Evolutionary conservation across 2,797 vertebrate genomes (phyloP).

Genomic region (Chelidonichthys spinosus): DNA sequence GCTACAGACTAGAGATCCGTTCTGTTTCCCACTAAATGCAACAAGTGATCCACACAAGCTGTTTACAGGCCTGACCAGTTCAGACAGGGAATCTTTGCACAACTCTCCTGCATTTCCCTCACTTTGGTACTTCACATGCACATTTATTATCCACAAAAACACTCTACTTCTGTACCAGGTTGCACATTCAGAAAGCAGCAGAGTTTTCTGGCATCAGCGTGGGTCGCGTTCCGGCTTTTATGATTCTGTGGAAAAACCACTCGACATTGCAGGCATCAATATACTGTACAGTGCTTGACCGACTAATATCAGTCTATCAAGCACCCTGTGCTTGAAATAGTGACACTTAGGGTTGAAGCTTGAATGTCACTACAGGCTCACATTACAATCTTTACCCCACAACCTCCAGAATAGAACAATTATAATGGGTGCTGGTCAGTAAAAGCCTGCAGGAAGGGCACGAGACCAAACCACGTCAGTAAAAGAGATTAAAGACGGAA

Average conservation of each 20-base stretch:
- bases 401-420: conserved; percentile 58
- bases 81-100: background rate
- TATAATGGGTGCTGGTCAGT: conserved; percentile 6
- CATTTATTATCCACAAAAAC: too few relatives aligned
- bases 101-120: background rate
- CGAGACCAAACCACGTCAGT: background rate
- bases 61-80: background rate
- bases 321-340: conserved; percentile 52
- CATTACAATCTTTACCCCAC: conserved; percentile 42
- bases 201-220: background rate
- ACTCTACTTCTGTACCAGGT: background rate
- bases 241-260: conserved; percentile 36
- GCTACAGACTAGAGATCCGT: too few relatives aligned
- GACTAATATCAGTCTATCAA: conserved; percentile 49
- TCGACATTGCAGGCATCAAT: conserved; percentile 12
- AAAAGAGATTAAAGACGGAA: background rate
- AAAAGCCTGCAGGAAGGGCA: background rate
- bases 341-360: conserved; percentile 50
- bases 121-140: too few relatives aligned
- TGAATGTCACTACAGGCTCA: conserved; percentile 44
- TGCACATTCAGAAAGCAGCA: background rate
- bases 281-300: conserved; percentile 14
- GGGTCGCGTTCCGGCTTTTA: background rate
- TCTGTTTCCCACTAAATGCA: too few relatives aligned
- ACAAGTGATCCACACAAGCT: background rate